A percentile compares a stretch with the other conserved stretches of the same genome.
Evolutionary conservation across 2,888 invertebrate species (phyloP).

Genomic region (Bhutanitis thaidina): DNA sequence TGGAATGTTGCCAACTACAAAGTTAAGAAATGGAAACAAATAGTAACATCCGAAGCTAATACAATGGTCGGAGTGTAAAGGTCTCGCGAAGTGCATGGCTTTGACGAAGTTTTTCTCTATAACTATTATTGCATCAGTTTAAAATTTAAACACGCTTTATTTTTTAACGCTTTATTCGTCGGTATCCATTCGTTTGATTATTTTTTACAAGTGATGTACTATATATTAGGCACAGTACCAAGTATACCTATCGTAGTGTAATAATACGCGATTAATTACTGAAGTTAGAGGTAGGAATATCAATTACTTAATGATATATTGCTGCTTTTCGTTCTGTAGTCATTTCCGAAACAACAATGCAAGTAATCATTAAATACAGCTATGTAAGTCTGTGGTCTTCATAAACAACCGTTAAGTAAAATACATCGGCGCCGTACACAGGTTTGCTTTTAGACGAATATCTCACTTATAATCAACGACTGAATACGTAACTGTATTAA

Average conservation of each 20-base stretch:
- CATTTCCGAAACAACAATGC: too few relatives aligned
- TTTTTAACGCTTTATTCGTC: too few relatives aligned
- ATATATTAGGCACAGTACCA: too few relatives aligned
- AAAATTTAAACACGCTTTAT: not conserved
- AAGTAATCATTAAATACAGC: not conserved
- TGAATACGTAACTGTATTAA: not conserved
- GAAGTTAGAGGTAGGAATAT: too few relatives aligned
- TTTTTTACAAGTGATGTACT: too few relatives aligned
- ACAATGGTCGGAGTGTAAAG: slow-evolving; percentile 5
- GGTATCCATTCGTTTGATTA: not conserved
- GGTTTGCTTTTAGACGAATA: slow-evolving; percentile 19
- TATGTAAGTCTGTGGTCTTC: slow-evolving; percentile 12
- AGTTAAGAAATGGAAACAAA: slow-evolving; percentile 61
- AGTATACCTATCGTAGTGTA: too few relatives aligned
- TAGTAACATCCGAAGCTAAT: slow-evolving; percentile 25
- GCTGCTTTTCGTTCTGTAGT: too few relatives aligned
- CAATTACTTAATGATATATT: too few relatives aligned
- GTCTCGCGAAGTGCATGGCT: slow-evolving; percentile 8
- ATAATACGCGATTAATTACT: too few relatives aligned
- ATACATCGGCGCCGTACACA: slow-evolving; percentile 12
- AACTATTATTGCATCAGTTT: slow-evolving; percentile 15
- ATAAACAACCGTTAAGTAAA: slow-evolving; percentile 20
- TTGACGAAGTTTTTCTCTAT: slow-evolving; percentile 11
- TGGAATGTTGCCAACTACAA: slow-evolving; percentile 53
- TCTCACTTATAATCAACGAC: slow-evolving; percentile 1